Base-by-base conservation (phyloP, 2,797 vertebrate species). In the Sciurus vulgaris region DNA sequence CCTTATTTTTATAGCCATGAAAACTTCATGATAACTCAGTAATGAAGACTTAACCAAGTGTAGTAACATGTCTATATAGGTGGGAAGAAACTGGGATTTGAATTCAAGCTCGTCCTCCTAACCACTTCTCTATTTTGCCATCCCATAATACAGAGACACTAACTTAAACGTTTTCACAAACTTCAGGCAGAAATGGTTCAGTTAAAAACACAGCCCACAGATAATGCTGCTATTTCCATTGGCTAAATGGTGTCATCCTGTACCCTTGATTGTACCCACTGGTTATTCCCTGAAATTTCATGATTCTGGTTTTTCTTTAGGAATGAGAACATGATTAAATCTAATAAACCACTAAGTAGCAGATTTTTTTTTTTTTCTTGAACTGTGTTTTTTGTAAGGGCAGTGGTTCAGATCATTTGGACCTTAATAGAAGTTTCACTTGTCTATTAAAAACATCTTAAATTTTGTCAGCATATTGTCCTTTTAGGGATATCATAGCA, bases 231-330 rank as follows among this genome's bases (percentile, higher is more conserved):
- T 61, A 4, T 63, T 67, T 84, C 47, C 15, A 1, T 28, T 73
- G n/a, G 70, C 70, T 73, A 12, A 85, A 65, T 38, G 35, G 49
- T 22, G 54, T 84, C 54, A 73, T 6, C 56, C 70, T 5, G 33
- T 38, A 79, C 76, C 6, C 72, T 38, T 91, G 67, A 89, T 82
- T 87, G 61, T 63, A 74, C 28, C 49, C 83, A 22, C 54, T 95
- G 69, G 73, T 70, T 86, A 30, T 63, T 93, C 47, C 28, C n/a
- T 82, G 73, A 59, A 92, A 89, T 89, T 85, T 65, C 20, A 77
- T n/a, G 18, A 61, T 72, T 56, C n/a, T 28, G 3, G 5, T 89
- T 83, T 93, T 79, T 67, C 38, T 89, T 65, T 41, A 89, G 77
- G 38, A 86, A 86, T 38, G n/a, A 93, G 41, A 86, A 67, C 30